Conservation (phyloP, 2,888 invertebrate genomes). For the Phania funesta region DNA sequence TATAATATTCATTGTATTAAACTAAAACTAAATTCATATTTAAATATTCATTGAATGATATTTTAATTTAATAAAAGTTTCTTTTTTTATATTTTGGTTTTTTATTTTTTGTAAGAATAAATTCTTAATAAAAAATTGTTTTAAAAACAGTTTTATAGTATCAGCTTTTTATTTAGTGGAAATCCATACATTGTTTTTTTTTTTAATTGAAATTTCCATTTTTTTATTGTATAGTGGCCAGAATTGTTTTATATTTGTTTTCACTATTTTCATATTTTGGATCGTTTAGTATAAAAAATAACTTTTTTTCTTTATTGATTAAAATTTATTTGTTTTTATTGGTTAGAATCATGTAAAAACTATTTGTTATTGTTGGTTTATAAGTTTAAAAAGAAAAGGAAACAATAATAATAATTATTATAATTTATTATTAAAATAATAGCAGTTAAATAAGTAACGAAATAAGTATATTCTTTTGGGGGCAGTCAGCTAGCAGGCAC, state of each 20-base stretch:
- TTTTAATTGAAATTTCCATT: conserved; percentile 26
- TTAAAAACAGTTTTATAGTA: conserved; percentile 50
- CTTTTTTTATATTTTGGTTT: background rate
- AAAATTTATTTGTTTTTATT: background rate
- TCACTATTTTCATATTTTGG: background rate
- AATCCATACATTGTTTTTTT: conserved; percentile 12
- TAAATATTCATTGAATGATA: conserved; percentile 52
- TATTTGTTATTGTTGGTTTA: conserved; percentile 12
- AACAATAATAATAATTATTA: background rate
- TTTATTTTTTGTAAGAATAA: conserved; percentile 44
- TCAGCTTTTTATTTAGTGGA: conserved; percentile 6
- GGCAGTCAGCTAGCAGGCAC: too few relatives aligned
- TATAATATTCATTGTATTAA: conserved; percentile 30
- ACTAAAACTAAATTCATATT: conserved; percentile 58
- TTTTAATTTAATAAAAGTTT: background rate
- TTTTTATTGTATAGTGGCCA: conserved; percentile 23
- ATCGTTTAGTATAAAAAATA: conserved; percentile 21
- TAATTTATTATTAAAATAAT: too few relatives aligned
- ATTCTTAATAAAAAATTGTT: conserved; percentile 57
- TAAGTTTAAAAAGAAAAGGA: background rate
- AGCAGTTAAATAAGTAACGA: conserved; percentile 8
- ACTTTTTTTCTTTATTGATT: background rate
- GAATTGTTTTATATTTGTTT: background rate
- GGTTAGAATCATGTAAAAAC: background rate
- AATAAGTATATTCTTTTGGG: too few relatives aligned